phyloP scores from a whole-genome alignment of 2,888 invertebrate species.

The Caenorhabditis angaria region DNA sequence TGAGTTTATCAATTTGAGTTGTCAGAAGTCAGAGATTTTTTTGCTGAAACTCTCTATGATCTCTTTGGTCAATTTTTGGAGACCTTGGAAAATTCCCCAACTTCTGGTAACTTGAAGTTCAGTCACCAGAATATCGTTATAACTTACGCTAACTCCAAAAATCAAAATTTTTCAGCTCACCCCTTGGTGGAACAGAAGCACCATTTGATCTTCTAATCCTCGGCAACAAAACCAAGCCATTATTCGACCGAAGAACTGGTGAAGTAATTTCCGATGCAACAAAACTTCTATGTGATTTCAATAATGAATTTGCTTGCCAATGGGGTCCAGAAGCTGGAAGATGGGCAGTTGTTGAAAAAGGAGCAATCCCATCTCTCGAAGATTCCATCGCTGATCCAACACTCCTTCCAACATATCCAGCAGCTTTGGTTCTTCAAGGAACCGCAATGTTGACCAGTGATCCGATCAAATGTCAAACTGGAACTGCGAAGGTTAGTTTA shows the following conservation, averaged over 20 bases:
- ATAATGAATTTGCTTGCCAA: conserved; percentile 65
- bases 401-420: conserved; percentile 64
- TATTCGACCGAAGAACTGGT: conserved; percentile 64
- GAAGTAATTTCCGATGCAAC: conserved; percentile 59
- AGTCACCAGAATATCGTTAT: no score
- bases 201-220: conserved; percentile 65
- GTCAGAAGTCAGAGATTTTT: conserved; percentile 6
- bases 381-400: conserved; percentile 44
- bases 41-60: background rate
- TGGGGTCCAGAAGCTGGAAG: conserved; percentile 69
- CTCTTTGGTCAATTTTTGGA: no score
- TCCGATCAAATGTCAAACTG: conserved; percentile 67
- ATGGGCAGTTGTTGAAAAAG: conserved; percentile 68
- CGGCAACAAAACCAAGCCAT: conserved; percentile 64
- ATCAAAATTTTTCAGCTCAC: background rate
- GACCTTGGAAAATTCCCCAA: no score
- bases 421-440: conserved; percentile 68
- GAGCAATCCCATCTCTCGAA: conserved; percentile 68
- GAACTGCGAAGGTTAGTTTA: conserved; percentile 60
- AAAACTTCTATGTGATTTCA: conserved; percentile 68
- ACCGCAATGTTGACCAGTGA: conserved; percentile 67
- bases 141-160: no score
- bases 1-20: conserved; percentile 8
- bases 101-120: no score
- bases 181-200: conserved; percentile 41